phyloP scores from a whole-genome alignment of 2,797 vertebrate species.

The Epinephelus coioides region DNA sequence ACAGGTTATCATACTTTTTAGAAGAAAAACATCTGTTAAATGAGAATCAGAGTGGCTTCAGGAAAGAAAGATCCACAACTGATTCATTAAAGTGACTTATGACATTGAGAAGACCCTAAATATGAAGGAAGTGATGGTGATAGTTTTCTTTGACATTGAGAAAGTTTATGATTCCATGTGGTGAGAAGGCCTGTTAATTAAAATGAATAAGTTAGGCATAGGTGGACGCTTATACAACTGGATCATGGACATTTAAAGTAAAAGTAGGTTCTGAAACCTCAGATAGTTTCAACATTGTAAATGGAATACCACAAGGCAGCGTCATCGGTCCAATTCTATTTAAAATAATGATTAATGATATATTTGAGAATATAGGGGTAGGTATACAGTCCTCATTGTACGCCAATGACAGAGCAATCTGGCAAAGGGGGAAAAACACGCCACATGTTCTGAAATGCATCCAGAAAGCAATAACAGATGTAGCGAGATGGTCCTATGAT shows the following conservation, averaged over 20 bases:
- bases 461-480: too few relatives aligned
- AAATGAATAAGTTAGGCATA: neutral
- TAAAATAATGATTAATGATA: neutral
- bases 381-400: neutral
- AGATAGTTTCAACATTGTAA: neutral
- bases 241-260: neutral
- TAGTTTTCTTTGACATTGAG: too few relatives aligned
- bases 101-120: neutral
- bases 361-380: neutral
- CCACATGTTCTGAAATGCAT: too few relatives aligned
- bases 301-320: neutral
- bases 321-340: neutral
- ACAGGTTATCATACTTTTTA: neutral
- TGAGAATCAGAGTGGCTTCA: neutral
- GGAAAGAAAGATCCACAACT: neutral
- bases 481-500: too few relatives aligned
- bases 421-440: too few relatives aligned
- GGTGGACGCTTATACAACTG: neutral
- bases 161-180: neutral
- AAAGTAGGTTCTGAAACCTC: neutral
- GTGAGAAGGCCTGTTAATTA: neutral
- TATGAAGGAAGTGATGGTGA: neutral
- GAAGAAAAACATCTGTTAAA: neutral
- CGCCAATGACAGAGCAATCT: neutral
- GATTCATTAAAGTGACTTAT: neutral